These are phyloP conservation scores for Drosophila nigrodunni DNA, from an alignment of 1,140 invertebrate genomes.

Conservation along the genomic window DNA sequence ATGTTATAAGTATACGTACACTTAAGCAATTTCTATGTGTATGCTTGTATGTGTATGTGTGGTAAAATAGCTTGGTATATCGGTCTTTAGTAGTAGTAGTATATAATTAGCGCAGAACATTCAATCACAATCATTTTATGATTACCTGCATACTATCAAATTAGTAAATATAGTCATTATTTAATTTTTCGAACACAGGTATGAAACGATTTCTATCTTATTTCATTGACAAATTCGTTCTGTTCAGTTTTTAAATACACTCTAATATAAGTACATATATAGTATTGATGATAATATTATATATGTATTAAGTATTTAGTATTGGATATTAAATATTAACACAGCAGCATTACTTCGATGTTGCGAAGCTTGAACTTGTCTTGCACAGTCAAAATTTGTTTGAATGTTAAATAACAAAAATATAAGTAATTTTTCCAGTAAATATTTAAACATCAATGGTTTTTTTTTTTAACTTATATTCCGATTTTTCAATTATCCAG, in stretches of 20 bases:
- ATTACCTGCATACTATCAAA: no score
- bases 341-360: slow-evolving; percentile 16
- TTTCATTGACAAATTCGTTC: slow-evolving; percentile 8
- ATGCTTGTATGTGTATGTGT: not conserved
- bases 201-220: no score
- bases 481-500: not conserved
- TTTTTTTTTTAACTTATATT: not conserved
- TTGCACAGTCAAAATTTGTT: not conserved
- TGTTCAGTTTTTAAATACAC: not conserved
- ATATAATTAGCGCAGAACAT: no score
- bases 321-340: not conserved
- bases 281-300: not conserved
- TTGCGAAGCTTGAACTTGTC: not conserved
- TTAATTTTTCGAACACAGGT: no score
- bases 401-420: no score
- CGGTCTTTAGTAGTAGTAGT: no score
- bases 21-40: not conserved
- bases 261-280: not conserved
- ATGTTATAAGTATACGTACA: not conserved
- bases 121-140: no score
- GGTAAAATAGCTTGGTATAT: no score
- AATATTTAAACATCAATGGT: no score
- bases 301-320: not conserved
- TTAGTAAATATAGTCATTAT: no score
- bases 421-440: not conserved